Evolutionary conservation across 2,113 vertebrate species (phyloP).

Genomic region (Peromyscus californicus): DNA sequence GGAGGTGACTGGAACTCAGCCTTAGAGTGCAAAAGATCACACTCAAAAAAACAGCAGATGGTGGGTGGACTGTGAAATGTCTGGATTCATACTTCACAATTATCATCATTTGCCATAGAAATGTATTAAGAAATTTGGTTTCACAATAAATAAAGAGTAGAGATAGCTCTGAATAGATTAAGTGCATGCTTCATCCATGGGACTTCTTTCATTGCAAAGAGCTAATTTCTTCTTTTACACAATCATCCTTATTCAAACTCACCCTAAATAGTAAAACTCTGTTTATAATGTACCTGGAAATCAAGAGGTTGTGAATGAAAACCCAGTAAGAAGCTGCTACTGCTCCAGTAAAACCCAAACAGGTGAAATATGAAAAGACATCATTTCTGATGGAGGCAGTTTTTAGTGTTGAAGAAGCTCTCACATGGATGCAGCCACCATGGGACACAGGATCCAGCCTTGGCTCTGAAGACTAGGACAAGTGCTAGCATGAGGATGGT

Average conservation of each 20-base stretch:
- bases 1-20: background rate
- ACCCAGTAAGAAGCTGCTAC: background rate
- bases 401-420: background rate
- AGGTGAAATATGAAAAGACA: too few species aligned
- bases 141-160: background rate
- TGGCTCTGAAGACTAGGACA: background rate
- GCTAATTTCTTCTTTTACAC: background rate
- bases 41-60: background rate
- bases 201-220: background rate
- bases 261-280: background rate
- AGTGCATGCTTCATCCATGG: too few species aligned
- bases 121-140: background rate
- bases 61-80: background rate
- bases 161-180: background rate
- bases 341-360: background rate
- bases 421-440: background rate
- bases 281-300: background rate
- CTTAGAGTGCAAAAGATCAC: background rate
- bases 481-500: too few species aligned
- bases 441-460: background rate
- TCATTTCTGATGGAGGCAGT: background rate
- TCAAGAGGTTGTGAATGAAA: background rate
- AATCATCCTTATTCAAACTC: background rate
- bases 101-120: background rate
- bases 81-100: background rate